Base-by-base conservation (phyloP, 2,113 vertebrate genomes). In the Ammospiza caudacuta region DNA sequence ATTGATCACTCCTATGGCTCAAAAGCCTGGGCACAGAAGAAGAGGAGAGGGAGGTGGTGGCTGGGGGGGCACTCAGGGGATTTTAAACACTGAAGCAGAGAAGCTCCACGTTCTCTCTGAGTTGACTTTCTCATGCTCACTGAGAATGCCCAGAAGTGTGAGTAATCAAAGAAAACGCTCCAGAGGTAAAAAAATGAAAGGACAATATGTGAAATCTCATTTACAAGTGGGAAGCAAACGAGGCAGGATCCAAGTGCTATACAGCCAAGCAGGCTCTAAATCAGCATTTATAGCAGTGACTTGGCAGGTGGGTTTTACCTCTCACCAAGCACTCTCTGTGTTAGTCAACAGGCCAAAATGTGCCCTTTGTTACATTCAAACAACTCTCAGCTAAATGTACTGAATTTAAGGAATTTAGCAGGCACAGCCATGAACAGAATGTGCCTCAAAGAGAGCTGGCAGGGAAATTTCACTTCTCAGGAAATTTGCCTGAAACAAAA, bases 121-220 rank as follows among this genome's bases (percentile, higher is more conserved):
- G 85, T 12, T 2, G 14, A 70, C 92, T 96, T 89, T 87, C 90
- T 95, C 44, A 61, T 91, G 94, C 90, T 93, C 92, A 79, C 15
- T 72, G 85, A 95, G 76, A 83, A 89, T 81, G 72, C 73, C 64
- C 90, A 78, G 88, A 90, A 95, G 88, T 51, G 5, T 97, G 88
- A 92, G 69, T 91, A 97, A 97, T 96, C 66, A 81, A 90, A 82
- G 73, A 81, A 95, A 96, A 94, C 51, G 73, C 61, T 94, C 92
- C 58, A 33, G 90, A 94, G 95, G 83, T 94, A 90, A 88, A 95
- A 95, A 95, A 93, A 69, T 90, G 81, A 95, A 87, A 97, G 94
- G 94, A 92, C 88, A 92, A 68, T 91, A 88, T 87, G 80, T 90
- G 83, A 93, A 94, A 94, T 69, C 86, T 94, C 93, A 93, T 94